Evolutionary conservation across 1,140 invertebrate species (phyloP), one percentile per base, ranked within the genome.

Genomic region (Panulirus ornatus): DNA sequence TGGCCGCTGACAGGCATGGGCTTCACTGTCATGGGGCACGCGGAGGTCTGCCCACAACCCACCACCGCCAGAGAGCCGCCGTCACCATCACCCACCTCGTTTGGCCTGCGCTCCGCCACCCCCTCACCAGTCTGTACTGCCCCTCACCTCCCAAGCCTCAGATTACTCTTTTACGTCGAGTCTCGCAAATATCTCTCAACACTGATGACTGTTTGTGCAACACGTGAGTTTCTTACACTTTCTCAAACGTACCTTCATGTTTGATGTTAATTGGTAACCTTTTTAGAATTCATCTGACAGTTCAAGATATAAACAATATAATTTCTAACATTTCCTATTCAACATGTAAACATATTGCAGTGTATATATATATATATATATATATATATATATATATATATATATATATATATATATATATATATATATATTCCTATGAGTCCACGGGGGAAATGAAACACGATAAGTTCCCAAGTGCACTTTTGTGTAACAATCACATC

Each of bases 1-100:
- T 63, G 47, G 75, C 73, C 75, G 75, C 38, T 30, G 87, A 70
- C 22, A 47, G 87, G 63, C 58, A 54, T 73, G 87, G 79, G 78
- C 34, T 34, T 54, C 36, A 54, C 47, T 47, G 66, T 86, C 84
- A 76, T 78, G 71, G 47, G 73, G 5, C 30, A 47, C 66, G 51
- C 19, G 54, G 75, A 27, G 36, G 84, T 36, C 54, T 40, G 22
- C 76, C 73, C 75, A 88, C 66, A 30, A 34, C 85, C 85, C 75
- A 79, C 40, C 71, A 44, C 70, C 16, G 34, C 66, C 58, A 11
- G 19, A 22, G 30, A 22, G 44, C 75, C n/a, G 36, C 71, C 84
- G 6, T 47, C 84, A 86, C 84, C 84, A 86, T 78, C 73, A 78
- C 75, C 84, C 27, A 73, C 42, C 70, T 34, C 19, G 34, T 40